These are phyloP conservation scores for Aphidius colemani DNA, from an alignment of 2,888 invertebrate genomes.

Conservation along the genomic window DNA sequence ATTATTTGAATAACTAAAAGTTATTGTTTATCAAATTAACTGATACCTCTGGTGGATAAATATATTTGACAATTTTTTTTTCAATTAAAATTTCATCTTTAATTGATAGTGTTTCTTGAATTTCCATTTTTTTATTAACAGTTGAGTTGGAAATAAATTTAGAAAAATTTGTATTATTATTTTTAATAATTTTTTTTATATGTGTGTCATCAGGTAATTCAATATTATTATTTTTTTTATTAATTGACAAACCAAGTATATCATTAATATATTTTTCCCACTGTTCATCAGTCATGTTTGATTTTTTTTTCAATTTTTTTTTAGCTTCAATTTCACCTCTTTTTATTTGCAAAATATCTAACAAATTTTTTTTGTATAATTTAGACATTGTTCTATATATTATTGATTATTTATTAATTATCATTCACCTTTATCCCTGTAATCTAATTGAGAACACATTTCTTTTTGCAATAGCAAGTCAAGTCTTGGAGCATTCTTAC, in stretches of 20 bases:
- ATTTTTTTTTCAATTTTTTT: constrained; percentile 32
- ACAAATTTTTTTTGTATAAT: neutral
- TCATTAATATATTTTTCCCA: constrained; percentile 42
- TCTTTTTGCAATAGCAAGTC: constrained; percentile 39
- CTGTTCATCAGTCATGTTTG: constrained; percentile 35
- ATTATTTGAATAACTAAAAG: too few relatives aligned
- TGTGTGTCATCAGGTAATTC: neutral
- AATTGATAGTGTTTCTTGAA: neutral
- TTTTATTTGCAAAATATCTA: constrained; percentile 40
- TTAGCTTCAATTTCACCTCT: constrained; percentile 31
- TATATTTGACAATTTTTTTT: constrained; percentile 31
- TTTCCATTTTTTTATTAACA: constrained; percentile 25
- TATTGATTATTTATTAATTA: neutral
- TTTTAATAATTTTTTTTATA: neutral
- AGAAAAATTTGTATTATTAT: constrained; percentile 6
- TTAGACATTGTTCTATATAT: neutral
- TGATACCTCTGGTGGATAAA: constrained; percentile 28
- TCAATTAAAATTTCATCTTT: neutral
- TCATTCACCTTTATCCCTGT: constrained; percentile 41
- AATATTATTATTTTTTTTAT: neutral
- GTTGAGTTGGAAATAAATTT: constrained; percentile 43
- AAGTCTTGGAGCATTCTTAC: constrained; percentile 32
- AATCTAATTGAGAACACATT: constrained; percentile 34
- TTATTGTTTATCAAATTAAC: too few relatives aligned
- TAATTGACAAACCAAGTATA: constrained; percentile 26